A percentile compares a stretch with the other conserved stretches of the same genome.
Evolutionary conservation across 2,797 vertebrate species (phyloP).

Genomic region (Labeo calbasu): DNA sequence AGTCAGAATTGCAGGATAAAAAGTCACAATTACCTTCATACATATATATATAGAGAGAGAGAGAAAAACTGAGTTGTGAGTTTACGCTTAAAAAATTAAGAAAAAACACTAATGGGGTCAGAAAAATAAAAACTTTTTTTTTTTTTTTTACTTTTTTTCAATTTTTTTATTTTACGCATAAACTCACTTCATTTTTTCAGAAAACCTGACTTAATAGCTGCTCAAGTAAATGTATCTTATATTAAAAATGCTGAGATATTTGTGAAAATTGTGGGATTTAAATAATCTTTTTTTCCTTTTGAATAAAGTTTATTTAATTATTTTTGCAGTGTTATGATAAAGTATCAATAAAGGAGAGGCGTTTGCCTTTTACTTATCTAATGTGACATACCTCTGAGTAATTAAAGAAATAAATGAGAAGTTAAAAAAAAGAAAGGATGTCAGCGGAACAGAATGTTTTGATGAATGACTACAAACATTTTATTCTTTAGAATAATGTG

Average conservation of each 20-base stretch:
- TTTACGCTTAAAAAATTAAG: too few relatives aligned
- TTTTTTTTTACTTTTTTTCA: too few relatives aligned
- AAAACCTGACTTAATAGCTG: neutral
- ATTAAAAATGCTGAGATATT: neutral
- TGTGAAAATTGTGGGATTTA: too few relatives aligned
- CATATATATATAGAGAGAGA: too few relatives aligned
- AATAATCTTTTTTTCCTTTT: too few relatives aligned
- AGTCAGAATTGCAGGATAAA: too few relatives aligned
- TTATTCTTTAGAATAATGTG: neutral
- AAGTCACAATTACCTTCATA: too few relatives aligned
- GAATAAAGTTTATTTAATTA: too few relatives aligned
- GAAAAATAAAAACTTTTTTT: too few relatives aligned
- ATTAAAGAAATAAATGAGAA: neutral
- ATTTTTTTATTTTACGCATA: neutral
- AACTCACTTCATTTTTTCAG: neutral
- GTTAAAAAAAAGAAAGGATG: neutral
- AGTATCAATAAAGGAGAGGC: neutral
- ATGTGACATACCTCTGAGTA: neutral
- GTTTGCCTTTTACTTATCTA: neutral
- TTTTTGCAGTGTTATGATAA: neutral
- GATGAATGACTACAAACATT: neutral
- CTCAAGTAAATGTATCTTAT: neutral
- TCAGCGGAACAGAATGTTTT: neutral
- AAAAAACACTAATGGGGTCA: too few relatives aligned
- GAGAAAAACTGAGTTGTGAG: too few relatives aligned